Conservation (phyloP, 2,888 invertebrate genomes). For the Hypercompe scribonia region DNA sequence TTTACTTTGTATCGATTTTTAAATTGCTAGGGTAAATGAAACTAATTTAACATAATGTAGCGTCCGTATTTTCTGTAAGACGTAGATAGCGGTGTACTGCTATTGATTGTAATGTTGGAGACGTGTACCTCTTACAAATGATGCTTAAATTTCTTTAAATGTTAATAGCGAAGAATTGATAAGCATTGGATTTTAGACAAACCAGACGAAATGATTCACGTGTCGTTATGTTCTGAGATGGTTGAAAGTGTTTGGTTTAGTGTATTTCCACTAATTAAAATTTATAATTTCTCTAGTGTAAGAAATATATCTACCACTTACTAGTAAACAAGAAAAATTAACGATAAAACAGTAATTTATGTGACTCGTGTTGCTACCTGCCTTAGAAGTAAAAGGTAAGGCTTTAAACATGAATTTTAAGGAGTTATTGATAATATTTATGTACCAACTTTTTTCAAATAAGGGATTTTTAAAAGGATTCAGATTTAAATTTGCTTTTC, state of each 20-base stretch:
- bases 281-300: neutral
- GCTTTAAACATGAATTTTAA: neutral
- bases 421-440: neutral
- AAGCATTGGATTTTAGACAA: neutral
- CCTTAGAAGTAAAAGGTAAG: neutral
- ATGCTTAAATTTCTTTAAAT: neutral
- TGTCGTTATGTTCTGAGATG: neutral
- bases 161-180: neutral
- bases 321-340: neutral
- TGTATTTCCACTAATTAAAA: neutral
- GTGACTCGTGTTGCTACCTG: neutral
- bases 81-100: neutral
- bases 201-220: neutral
- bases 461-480: neutral
- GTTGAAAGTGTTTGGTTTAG: neutral
- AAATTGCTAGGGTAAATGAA: neutral
- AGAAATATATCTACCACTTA: neutral
- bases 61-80: neutral
- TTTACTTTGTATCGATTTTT: slow-evolving; percentile 19
- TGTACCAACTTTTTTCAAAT: neutral
- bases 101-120: neutral
- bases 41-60: slow-evolving; percentile 10
- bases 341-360: neutral
- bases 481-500: neutral
- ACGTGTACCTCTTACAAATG: neutral